Conservation (phyloP, 2,888 invertebrate genomes). For the Athalia circularis region DNA sequence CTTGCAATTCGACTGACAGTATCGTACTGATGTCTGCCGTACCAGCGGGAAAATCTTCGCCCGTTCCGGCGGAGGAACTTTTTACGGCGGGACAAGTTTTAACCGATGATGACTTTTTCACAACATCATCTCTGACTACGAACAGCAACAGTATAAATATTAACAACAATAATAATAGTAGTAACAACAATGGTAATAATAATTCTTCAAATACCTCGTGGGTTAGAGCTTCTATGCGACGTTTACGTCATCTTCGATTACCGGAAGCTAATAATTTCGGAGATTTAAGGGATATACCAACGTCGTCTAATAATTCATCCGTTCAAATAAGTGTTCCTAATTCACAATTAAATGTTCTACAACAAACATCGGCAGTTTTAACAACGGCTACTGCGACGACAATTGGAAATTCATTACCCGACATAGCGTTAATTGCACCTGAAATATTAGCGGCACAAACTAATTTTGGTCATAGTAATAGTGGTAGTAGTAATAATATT, state of each 20-base stretch:
- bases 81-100: no score
- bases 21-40: constrained; percentile 71
- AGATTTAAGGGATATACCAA: background rate
- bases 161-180: constrained; percentile 19
- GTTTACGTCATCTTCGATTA: constrained; percentile 75
- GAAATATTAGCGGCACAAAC: constrained; percentile 70
- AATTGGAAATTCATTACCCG: constrained; percentile 67
- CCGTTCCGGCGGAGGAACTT: constrained; percentile 1
- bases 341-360: no score
- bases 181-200: background rate
- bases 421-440: constrained; percentile 69
- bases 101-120: no score
- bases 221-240: constrained; percentile 78
- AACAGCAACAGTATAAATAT: constrained; percentile 12
- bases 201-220: constrained; percentile 67
- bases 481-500: constrained; percentile 30
- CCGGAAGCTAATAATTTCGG: constrained; percentile 64
- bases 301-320: no score
- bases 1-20: constrained; percentile 64
- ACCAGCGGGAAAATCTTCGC: constrained; percentile 65
- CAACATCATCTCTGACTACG: background rate
- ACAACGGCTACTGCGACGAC: constrained; percentile 45
- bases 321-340: no score
- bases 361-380: no score
- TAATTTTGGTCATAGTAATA: constrained; percentile 59